Evolutionary conservation across 1,140 invertebrate genomes (phyloP), one percentile per base, ranked within the genome.

Genomic region (Anthonomus grandis): DNA sequence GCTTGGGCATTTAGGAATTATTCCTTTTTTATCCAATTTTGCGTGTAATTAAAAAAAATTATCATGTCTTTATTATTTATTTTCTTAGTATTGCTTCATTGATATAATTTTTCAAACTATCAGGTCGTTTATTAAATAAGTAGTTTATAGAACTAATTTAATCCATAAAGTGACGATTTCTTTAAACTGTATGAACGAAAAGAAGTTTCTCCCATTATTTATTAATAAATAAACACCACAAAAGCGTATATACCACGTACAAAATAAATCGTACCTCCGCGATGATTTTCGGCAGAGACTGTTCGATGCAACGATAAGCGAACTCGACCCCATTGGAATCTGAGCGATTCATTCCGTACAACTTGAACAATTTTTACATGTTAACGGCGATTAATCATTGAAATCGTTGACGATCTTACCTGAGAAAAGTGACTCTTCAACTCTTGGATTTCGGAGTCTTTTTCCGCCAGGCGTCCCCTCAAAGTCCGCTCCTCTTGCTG

Each of bases 401-500:
- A n/a, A n/a, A n/a, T n/a, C 2, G 3, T 45, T 21, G 5, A 2
- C n/a, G 49, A n/a, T n/a, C 25, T 31, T 66, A 79, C 77, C 75
- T 78, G 74, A 45, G 62, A 39, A 13, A 75, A 70, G 52, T 69
- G 57, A 51, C 70, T 63, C 54, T 77, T 79, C 58, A 86, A 75
- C 52, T 74, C 71, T 64, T 80, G 75, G 48, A 86, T 71, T 67
- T 86, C 82, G 22, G 71, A 72, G 65, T 86, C 82, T 63, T 84
- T 83, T 41, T 78, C 76, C 25, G 76, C 70, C 31, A 87, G 66
- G 71, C 82, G 80, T 37, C 77, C 73, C 57, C 81, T 76, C 87
- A 87, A 90, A 62, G 80, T 79, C 46, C 77, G 76, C 73, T 91
- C 86, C 68, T 86, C 84, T 34, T 79, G 70, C 65, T 86, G 81